Evolutionary conservation across 2,888 invertebrate species (phyloP), one percentile per base, ranked within the genome.

Genomic region (Podotricha telesiphe): DNA sequence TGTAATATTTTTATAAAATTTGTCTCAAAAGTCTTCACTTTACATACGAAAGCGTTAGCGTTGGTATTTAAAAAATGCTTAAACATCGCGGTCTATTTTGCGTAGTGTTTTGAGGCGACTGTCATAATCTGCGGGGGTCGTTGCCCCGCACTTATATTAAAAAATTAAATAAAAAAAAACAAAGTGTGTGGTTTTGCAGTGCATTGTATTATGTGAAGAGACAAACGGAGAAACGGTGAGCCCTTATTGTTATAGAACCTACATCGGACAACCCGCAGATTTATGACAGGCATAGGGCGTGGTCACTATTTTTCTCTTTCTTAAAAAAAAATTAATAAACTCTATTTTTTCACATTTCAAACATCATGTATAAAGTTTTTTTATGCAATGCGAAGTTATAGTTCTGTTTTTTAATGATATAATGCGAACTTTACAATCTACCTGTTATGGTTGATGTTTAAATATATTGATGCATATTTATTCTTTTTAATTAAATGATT

Each of bases 51-150:
- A 28, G 7, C 20, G 20, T 15, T 51, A 51, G 22, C 51, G 20
- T 42, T 45, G n/a, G n/a, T 22, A 6, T 22, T 47, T 20, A 28
- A 28, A 22, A 20, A 42, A 17, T 56, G 55, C 15, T 48, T 45
- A 53, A 22, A 7, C 51, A 17, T 45, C 40, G 55, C 10, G 42
- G n/a, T n/a, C 47, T 7, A 17, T 62, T 20, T 34, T 58, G 34
- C 19, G 65, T 56, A 28, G 66, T 58, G 67, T 69, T 68, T 50
- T 67, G 42, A 69, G 70, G 67, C 86, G 86, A 80, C 80, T 86
- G 89, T 89, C 90, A 89, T 87, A 84, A 81, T 84, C 89, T 89
- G 90, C 86, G 88, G 87, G 87, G 80, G 77, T 79, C 74, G 69
- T 76, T 73, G 68, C 73, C 77, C 75, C 73, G 66, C 68, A 65